Evolutionary conservation across 2,888 invertebrate species (phyloP).

Genomic region (Drosophila neotestacea): DNA sequence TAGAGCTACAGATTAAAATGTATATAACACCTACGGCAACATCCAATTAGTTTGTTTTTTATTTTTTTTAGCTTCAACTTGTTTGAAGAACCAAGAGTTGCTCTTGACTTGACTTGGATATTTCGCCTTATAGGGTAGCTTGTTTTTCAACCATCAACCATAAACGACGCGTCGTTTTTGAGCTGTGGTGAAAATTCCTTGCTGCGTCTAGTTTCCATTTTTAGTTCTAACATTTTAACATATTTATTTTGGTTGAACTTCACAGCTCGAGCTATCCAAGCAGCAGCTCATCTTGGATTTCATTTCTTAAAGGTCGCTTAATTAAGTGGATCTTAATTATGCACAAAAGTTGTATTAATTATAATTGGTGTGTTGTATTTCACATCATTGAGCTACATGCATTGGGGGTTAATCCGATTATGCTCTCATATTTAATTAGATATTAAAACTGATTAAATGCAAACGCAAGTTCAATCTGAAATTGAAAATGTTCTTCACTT

Average conservation of each 20-base stretch:
- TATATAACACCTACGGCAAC: slow-evolving; percentile 23
- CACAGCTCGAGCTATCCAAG: background rate
- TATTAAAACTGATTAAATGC: slow-evolving; percentile 30
- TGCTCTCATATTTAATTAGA: slow-evolving; percentile 46
- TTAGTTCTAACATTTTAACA: slow-evolving; percentile 23
- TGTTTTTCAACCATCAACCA: slow-evolving; percentile 6
- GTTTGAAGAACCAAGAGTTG: slow-evolving; percentile 14
- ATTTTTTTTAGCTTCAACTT: slow-evolving; percentile 12
- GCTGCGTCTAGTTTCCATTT: slow-evolving; percentile 50
- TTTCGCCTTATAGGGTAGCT: slow-evolving; percentile 39
- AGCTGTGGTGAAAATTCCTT: slow-evolving; percentile 40
- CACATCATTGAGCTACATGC: slow-evolving; percentile 6
- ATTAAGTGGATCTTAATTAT: slow-evolving; percentile 28
- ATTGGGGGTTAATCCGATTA: slow-evolving; percentile 37
- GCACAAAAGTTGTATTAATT: slow-evolving; percentile 20
- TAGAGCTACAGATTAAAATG: slow-evolving; percentile 9
- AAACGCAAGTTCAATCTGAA: slow-evolving; percentile 7
- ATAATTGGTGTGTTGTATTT: slow-evolving; percentile 13
- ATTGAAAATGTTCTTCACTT: background rate
- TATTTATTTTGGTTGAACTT: slow-evolving; percentile 10
- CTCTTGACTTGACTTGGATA: slow-evolving; percentile 32
- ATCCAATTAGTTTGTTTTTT: background rate
- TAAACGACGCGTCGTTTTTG: background rate
- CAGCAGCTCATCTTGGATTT: slow-evolving; percentile 7
- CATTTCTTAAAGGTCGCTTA: slow-evolving; percentile 17